Percentiles rank a stretch among this genome's conserved stretches.
These are phyloP conservation scores for Dasysyrphus albostriatus DNA, from an alignment of 2,888 invertebrate species.

Conservation along the genomic window DNA sequence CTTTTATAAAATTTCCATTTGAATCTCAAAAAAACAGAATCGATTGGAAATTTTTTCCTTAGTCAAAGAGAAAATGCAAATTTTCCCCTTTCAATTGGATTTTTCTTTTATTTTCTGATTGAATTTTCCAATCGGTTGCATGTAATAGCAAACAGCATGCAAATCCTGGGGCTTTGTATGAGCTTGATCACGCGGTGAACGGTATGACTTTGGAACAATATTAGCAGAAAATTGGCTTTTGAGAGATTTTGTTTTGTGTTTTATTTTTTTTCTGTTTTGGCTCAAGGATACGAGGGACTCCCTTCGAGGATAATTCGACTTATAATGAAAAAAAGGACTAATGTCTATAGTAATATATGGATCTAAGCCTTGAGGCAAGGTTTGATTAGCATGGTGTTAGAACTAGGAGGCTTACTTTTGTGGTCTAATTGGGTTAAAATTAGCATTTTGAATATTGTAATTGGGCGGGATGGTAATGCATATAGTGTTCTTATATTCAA, in stretches of 20 bases:
- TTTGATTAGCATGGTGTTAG: conserved; percentile 58
- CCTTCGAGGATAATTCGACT: conserved; percentile 59
- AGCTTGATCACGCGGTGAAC: conserved; percentile 48
- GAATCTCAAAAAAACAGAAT: conserved; percentile 5
- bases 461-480: neutral
- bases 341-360: neutral
- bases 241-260: conserved; percentile 29
- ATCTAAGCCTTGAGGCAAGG: conserved; percentile 45
- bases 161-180: conserved; percentile 49
- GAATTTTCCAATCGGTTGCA: conserved; percentile 70
- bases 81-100: conserved; percentile 62
- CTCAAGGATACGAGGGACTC: conserved; percentile 49
- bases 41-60: conserved; percentile 59
- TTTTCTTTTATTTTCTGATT: conserved; percentile 68
- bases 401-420: conserved; percentile 47
- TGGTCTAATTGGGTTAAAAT: conserved; percentile 71
- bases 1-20: neutral
- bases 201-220: conserved; percentile 62
- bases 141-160: conserved; percentile 39
- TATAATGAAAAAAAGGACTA: conserved; percentile 35
- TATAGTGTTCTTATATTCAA: neutral
- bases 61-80: conserved; percentile 58
- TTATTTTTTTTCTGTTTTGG: neutral
- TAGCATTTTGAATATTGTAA: conserved; percentile 53
- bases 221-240: conserved; percentile 68